Evolutionary conservation across 1,140 invertebrate species (phyloP), one percentile per base, ranked within the genome.

Genomic region (Eubasilissa regina): DNA sequence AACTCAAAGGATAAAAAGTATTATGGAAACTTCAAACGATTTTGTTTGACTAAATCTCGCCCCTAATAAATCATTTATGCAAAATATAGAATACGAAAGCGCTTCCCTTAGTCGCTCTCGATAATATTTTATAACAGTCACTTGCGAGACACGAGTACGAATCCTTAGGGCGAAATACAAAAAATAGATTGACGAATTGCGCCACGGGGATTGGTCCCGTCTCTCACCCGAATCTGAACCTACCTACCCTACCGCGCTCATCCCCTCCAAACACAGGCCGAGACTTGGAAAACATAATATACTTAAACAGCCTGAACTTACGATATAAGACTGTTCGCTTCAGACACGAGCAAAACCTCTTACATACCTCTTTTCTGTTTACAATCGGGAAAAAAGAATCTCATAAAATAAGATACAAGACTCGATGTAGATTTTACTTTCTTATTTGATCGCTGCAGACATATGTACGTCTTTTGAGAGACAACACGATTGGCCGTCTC

Each of bases 111-210:
- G 72, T 66, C 64, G 56, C 76, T 47, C 73, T 48, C 73, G 60
- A 73, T 51, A 75, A 53, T 80, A 76, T 80, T 80, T 79, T 79
- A 79, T 79, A 74, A 62, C 78, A 79, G 78, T 79, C 68, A 79
- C 78, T 79, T 79, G 64, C 48, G 45, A 74, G 72, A 79, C 78
- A 51, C 55, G 78, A 72, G 76, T 76, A 60, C 62, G 74, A 75
- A 80, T 80, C 78, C 78, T 80, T 75, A 58, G 78, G 78, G 78
- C 73, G 64, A 80, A 80, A 80, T 80, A 80, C 70, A 74, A 53
- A 80, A 80, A 80, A 80, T 80, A 80, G 78, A 80, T 80, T 80
- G 78, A 80, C 78, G 78, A 76, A 80, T 80, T 75, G 78, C 62
- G 78, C 60, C 78, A 76, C 78, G 73, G 78, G 78, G 74, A 75